Evolutionary conservation across 1,140 invertebrate genomes (phyloP), one percentile per base, ranked within the genome.

Genomic region (Drosophila funebris): DNA sequence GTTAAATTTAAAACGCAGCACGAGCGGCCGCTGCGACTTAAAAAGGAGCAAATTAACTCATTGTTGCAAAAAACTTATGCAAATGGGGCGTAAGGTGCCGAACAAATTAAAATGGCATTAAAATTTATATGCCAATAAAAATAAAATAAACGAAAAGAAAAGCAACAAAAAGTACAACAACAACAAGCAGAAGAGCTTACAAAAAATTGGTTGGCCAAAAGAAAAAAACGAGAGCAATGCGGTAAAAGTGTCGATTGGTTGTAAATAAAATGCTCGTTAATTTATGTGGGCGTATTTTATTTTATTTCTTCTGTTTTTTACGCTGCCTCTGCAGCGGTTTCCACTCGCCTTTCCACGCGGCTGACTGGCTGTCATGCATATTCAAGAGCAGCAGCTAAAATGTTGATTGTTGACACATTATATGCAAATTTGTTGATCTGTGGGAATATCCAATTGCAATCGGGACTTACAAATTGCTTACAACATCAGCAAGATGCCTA

Each of bases 1-100:
- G 73, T 78, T 78, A 76, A 78, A 78, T 76, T 78, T 78, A 72
- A 78, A 78, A 63, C 73, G 73, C 53, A 78, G 76, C 76, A 76
- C 73, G 76, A 78, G 73, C 61, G 61, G 53, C 46, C 54, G 52
- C 46, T 24, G 43, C 29, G 37, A 31, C 46, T 18, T 60, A 74
- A 70, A 61, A 77, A 66, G 75, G 60, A 77, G 71, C 71, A 74
- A 71, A 74, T 74, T 74, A 74, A 77, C 75, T 64, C 64, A 77
- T 77, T 74, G 75, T 77, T 71, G 75, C 75, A 63, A 74, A 74
- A 77, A 77, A 74, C 54, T 54, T 77, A 77, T 77, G 75, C 71
- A 77, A 77, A 77, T 77, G 64, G 72, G 36, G 58, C 46, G 66
- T 60, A 74, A 74, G 72, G 75, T 77, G 72, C 66, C 56, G 64